Evolutionary conservation across 1,140 invertebrate genomes (phyloP).

Genomic region (Gonatopus flavifemur): DNA sequence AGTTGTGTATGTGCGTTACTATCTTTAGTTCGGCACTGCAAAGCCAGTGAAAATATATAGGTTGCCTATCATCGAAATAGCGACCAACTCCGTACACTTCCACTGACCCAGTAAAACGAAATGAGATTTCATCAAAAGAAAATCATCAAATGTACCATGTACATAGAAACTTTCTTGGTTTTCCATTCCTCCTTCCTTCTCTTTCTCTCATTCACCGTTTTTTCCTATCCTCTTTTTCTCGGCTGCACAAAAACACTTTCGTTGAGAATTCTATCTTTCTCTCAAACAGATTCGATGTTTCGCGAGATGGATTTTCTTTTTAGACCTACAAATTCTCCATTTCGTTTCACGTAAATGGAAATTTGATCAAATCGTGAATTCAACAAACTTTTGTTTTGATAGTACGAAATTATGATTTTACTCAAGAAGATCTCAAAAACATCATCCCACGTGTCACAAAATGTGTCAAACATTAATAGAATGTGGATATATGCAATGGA

Average conservation of each 20-base stretch:
- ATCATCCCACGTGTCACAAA: too few species aligned
- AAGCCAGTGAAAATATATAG: conserved; percentile 34
- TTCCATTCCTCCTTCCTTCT: too few species aligned
- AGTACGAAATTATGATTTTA: too few species aligned
- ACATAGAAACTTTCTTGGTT: too few species aligned
- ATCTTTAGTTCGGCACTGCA: conserved; percentile 34
- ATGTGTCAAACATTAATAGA: too few species aligned
- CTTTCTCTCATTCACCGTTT: too few species aligned
- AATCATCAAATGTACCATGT: neutral
- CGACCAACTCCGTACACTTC: conserved; percentile 20
- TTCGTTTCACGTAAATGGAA: too few species aligned
- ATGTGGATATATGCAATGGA: too few species aligned
- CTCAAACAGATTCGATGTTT: neutral
- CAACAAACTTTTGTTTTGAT: too few species aligned
- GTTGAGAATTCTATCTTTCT: neutral
- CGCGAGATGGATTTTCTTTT: neutral
- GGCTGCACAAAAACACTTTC: neutral
- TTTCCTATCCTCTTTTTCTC: neutral
- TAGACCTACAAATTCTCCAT: too few species aligned
- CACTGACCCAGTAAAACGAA: conserved; percentile 22
- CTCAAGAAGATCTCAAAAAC: too few species aligned
- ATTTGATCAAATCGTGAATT: too few species aligned
- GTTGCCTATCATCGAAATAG: conserved; percentile 34
- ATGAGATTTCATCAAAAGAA: conserved; percentile 5
- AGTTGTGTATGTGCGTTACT: conserved; percentile 30